phyloP scores from a whole-genome alignment of 2,113 vertebrate genomes.

The Lophochroa leadbeateri region DNA sequence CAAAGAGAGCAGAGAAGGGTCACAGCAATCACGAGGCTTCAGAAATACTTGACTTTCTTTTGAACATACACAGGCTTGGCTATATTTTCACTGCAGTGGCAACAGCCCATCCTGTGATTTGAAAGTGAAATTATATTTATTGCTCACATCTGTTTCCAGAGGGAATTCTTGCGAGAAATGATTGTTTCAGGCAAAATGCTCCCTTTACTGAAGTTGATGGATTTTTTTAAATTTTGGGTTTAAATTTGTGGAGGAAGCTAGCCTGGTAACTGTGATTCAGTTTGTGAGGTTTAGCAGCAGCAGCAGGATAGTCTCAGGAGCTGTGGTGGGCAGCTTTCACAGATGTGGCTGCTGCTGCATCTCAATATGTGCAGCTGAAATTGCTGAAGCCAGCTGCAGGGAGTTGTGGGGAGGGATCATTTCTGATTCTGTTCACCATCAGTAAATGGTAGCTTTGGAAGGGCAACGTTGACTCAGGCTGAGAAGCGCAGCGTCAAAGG shows the following conservation, averaged over 20 bases:
- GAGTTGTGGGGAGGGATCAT: background rate
- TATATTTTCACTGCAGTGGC: background rate
- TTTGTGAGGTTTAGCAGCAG: background rate
- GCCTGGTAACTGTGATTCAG: background rate
- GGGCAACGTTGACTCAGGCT: background rate
- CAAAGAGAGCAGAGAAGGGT: background rate
- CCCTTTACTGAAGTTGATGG: background rate
- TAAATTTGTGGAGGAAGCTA: background rate
- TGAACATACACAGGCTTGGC: background rate
- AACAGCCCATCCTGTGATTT: background rate
- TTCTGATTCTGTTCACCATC: background rate
- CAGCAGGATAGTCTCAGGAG: background rate
- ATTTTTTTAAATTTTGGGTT: background rate
- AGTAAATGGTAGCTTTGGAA: background rate
- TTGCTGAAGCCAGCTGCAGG: background rate
- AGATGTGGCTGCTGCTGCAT: background rate
- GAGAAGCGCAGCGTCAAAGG: background rate
- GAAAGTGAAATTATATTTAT: background rate
- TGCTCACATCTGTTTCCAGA: background rate
- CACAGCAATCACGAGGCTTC: background rate
- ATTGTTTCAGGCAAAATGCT: background rate
- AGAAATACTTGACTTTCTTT: background rate
- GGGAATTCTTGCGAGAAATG: background rate
- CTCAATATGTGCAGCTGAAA: background rate
- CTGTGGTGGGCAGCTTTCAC: background rate